Conservation (phyloP, 2,797 vertebrate species). For the Chloroceryle inda region DNA sequence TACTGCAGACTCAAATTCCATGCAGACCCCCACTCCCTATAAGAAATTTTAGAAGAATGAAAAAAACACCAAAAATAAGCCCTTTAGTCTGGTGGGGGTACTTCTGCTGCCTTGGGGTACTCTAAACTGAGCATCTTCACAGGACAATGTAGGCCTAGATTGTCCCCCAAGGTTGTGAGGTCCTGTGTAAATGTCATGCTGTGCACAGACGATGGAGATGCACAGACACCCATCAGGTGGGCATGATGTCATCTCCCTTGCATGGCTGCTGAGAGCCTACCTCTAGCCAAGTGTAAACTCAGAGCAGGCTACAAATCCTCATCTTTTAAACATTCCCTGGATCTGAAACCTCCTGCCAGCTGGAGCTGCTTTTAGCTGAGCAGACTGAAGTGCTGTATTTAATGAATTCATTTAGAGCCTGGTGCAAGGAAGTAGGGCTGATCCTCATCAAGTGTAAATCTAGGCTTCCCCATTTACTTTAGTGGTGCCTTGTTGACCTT, state of each 20-base stretch:
- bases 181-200: neutral
- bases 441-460: conserved; percentile 29
- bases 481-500: neutral
- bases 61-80: neutral
- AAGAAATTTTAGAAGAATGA: neutral
- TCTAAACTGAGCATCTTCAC: neutral
- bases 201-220: rapidly evolving
- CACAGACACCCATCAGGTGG: neutral
- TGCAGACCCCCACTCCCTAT: neutral
- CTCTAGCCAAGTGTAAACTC: conserved; percentile 41
- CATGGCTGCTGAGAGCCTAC: neutral
- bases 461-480: conserved; percentile 4
- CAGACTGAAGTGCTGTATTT: conserved; percentile 58
- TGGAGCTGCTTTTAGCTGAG: conserved; percentile 57
- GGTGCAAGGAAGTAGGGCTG: conserved; percentile 30
- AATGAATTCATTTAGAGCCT: conserved; percentile 57
- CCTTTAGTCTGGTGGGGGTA: neutral
- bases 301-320: conserved; percentile 42
- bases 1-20: neutral
- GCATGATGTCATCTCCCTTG: neutral
- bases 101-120: neutral
- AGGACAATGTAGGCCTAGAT: neutral
- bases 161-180: neutral
- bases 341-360: conserved; percentile 55
- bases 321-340: conserved; percentile 60